Conservation (phyloP, 2,888 invertebrate species). For the Nysson spinosus region DNA sequence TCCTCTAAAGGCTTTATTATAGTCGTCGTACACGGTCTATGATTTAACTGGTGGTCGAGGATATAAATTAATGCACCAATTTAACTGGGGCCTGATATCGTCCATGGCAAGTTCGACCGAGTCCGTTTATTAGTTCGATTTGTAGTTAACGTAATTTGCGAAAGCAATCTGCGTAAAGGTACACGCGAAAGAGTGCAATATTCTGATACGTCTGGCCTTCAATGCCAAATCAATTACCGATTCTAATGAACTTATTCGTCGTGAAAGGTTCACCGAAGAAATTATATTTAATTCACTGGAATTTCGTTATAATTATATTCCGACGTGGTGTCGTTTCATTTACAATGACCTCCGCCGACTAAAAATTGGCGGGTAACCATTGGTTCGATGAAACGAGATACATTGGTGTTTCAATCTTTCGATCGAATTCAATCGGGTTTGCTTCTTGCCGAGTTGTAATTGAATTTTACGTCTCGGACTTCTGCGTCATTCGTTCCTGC, state of each 20-base stretch:
- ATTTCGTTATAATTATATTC: neutral
- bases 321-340: neutral
- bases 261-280: neutral
- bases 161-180: constrained; percentile 25
- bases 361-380: neutral
- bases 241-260: neutral
- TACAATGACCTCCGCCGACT: neutral
- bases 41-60: constrained; percentile 3
- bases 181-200: constrained; percentile 12
- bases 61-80: constrained; percentile 25
- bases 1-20: neutral
- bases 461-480: constrained; percentile 37
- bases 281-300: neutral
- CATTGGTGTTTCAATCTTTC: constrained; percentile 3
- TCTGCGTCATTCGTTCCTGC: constrained; percentile 10
- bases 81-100: constrained; percentile 14
- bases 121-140: constrained; percentile 31
- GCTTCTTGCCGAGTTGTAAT: constrained; percentile 31
- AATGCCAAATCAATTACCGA: neutral
- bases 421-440: constrained; percentile 30
- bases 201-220: constrained; percentile 1
- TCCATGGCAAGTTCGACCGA: constrained; percentile 21
- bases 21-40: neutral
- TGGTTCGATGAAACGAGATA: neutral
- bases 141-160: constrained; percentile 30